phyloP scores from a whole-genome alignment of 23 tunicate genomes.

The Corella eumyota region DNA sequence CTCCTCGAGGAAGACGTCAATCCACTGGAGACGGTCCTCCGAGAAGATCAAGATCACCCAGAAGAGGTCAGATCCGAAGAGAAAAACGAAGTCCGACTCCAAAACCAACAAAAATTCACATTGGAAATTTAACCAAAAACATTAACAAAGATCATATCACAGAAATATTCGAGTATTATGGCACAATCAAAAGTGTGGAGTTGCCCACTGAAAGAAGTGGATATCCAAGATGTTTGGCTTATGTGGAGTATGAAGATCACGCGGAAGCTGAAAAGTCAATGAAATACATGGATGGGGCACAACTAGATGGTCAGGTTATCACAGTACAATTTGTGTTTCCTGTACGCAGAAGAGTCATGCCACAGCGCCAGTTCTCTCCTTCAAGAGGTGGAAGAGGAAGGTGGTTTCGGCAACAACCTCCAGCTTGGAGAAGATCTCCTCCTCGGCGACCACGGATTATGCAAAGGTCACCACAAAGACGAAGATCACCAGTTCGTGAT shows the following conservation, averaged over 20 bases:
- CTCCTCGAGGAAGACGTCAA: slow-evolving; percentile 17
- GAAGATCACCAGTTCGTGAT: slow-evolving; percentile 48
- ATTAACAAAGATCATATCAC: slow-evolving; percentile 76
- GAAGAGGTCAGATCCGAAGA: slow-evolving; percentile 37
- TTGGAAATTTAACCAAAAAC: slow-evolving; percentile 76
- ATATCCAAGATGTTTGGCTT: slow-evolving; percentile 53
- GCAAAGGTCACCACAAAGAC: slow-evolving; percentile 43
- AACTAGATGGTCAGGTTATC: slow-evolving; percentile 91
- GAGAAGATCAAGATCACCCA: slow-evolving; percentile 64
- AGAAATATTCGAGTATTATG: slow-evolving; percentile 87
- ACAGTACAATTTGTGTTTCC: slow-evolving; percentile 64
- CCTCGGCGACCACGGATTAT: slow-evolving; percentile 32
- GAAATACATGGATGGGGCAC: slow-evolving; percentile 96
- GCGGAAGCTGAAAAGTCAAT: slow-evolving; percentile 90
- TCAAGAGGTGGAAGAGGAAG: slow-evolving; percentile 36
- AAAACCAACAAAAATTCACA: slow-evolving; percentile 71
- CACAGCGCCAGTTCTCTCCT: slow-evolving; percentile 45
- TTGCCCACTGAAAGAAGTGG: slow-evolving; percentile 57
- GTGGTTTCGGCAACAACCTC: slow-evolving; percentile 50
- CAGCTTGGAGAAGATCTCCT: slow-evolving; percentile 55
- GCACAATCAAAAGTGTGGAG: slow-evolving; percentile 78
- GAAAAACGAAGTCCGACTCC: slow-evolving; percentile 67
- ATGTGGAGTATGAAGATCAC: slow-evolving; percentile 82
- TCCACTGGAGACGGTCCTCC: slow-evolving; percentile 26
- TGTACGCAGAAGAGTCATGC: slow-evolving; percentile 38